Conservation (phyloP, 2,113 vertebrate species). For the Acanthisitta chloris region DNA sequence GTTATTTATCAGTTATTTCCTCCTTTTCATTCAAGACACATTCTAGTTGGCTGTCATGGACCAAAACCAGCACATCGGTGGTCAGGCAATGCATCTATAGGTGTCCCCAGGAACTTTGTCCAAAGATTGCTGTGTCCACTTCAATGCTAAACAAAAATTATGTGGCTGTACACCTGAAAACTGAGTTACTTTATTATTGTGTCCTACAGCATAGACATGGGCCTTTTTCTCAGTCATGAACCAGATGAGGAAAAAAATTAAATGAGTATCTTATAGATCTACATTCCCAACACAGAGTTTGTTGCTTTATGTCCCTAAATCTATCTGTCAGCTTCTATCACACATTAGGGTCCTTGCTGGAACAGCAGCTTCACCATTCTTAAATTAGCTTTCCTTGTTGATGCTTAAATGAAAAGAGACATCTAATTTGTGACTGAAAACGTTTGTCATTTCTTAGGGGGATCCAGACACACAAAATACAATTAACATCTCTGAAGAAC, state of each 20-base stretch:
- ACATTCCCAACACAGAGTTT: neutral
- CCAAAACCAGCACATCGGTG: too few species aligned
- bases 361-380: neutral
- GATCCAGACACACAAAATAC: constrained; percentile 52
- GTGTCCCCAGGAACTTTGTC: neutral
- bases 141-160: neutral
- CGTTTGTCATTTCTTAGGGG: constrained; percentile 60
- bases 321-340: constrained; percentile 34
- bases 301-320: constrained; percentile 14
- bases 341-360: neutral
- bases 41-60: too few species aligned
- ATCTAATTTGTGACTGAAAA: constrained; percentile 67
- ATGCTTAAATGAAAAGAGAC: constrained; percentile 70
- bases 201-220: neutral
- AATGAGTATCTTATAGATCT: neutral
- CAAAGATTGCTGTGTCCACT: neutral
- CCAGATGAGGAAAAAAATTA: constrained; percentile 30
- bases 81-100: neutral
- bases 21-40: neutral
- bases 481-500: constrained; percentile 58
- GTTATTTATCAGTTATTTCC: neutral
- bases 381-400: constrained; percentile 60
- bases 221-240: neutral
- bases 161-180: neutral
- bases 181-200: neutral